These are phyloP conservation scores for Cyprinodon brontotheroides DNA, from an alignment of 2,113 vertebrate genomes.

Conservation along the genomic window DNA sequence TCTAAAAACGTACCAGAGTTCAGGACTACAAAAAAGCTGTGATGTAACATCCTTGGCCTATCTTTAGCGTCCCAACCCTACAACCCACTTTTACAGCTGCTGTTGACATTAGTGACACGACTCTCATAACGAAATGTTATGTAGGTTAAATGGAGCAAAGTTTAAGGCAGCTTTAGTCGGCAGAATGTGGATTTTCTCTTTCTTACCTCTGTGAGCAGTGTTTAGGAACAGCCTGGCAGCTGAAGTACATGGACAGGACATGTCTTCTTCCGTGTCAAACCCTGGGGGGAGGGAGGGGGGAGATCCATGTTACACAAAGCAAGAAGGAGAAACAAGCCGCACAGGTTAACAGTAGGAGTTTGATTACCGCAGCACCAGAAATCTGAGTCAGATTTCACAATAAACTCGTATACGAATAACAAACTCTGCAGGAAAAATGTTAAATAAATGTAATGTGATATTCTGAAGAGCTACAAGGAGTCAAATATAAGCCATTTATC, in stretches of 20 bases:
- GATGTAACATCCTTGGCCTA: not conserved
- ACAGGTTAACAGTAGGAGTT: not conserved
- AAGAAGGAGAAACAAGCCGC: not conserved
- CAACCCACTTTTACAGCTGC: constrained; percentile 23
- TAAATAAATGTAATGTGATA: not conserved
- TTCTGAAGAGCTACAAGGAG: not conserved
- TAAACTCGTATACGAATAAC: not conserved
- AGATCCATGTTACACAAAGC: not conserved
- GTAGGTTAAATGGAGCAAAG: constrained; percentile 31
- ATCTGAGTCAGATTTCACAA: not conserved
- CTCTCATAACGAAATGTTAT: constrained; percentile 42
- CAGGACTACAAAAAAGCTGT: not conserved
- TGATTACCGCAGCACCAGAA: too few species aligned
- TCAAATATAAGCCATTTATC: not conserved
- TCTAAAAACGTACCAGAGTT: not conserved
- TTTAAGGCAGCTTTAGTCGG: constrained; percentile 26
- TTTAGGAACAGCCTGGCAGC: constrained; percentile 75
- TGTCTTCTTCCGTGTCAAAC: constrained; percentile 48
- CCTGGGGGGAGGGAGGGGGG: constrained; percentile 35
- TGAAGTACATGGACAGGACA: constrained; percentile 80
- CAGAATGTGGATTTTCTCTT: not conserved
- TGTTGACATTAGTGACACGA: constrained; percentile 17
- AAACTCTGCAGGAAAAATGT: not conserved
- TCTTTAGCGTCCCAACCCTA: not conserved
- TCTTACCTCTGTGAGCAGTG: constrained; percentile 77